A percentile compares a stretch with the other conserved stretches of the same genome.
These are phyloP conservation scores for Zaprionus taronus DNA, from an alignment of 1,140 invertebrate species.

Conservation along the genomic window DNA sequence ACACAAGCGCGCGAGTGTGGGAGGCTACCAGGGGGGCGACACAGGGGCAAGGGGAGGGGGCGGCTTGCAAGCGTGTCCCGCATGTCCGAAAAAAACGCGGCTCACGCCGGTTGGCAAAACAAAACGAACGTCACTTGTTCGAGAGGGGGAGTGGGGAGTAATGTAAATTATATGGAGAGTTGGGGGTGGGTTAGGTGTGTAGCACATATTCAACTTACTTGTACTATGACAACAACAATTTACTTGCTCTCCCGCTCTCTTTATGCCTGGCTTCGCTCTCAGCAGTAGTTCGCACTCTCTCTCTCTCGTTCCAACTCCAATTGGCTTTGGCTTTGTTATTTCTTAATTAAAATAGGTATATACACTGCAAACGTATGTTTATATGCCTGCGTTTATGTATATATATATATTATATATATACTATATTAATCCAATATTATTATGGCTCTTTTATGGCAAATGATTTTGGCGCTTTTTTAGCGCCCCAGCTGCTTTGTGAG, in stretches of 20 bases:
- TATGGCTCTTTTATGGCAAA: conserved; percentile 34
- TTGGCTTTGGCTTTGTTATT: conserved; percentile 34
- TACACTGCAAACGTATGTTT: conserved; percentile 10
- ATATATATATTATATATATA: conserved; percentile 3
- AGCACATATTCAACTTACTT: conserved; percentile 55
- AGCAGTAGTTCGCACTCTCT: conserved; percentile 1
- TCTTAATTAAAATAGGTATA: conserved; percentile 49
- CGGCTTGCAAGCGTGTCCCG: conserved; percentile 30
- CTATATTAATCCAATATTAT: conserved; percentile 19
- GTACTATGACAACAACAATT: conserved; percentile 66
- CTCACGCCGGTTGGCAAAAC: conserved; percentile 62
- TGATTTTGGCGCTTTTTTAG: conserved; percentile 50
- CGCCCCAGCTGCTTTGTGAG: conserved; percentile 39
- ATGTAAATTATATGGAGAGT: neutral
- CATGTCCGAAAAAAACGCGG: conserved; percentile 52
- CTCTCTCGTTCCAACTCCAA: conserved; percentile 34
- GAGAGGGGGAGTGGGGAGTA: neutral
- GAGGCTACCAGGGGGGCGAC: neutral
- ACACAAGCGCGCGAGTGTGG: conserved; percentile 40
- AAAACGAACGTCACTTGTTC: conserved; percentile 60
- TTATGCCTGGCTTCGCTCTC: conserved; percentile 4
- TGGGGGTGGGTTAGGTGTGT: neutral
- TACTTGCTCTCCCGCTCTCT: conserved; percentile 34
- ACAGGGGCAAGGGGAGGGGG: neutral
- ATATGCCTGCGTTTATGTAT: conserved; percentile 9